These are phyloP conservation scores for Plecotus auritus DNA, from an alignment of 2,113 vertebrate species.

Conservation along the genomic window DNA sequence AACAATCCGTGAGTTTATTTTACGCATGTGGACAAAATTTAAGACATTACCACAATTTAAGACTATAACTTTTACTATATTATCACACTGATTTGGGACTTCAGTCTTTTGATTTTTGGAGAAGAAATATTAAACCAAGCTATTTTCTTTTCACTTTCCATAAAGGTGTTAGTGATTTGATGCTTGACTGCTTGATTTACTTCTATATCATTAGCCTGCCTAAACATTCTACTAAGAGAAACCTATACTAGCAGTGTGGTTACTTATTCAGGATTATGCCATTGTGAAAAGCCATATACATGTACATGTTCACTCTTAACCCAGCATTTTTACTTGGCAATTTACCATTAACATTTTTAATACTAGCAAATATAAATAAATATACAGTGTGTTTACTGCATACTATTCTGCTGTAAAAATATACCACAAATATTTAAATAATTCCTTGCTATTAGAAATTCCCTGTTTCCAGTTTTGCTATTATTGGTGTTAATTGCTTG, in stretches of 20 bases:
- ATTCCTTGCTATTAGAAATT: not conserved
- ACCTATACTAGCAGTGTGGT: not conserved
- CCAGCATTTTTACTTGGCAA: not conserved
- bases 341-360: conserved; percentile 23
- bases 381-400: not conserved
- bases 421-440: not conserved
- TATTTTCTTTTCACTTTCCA: not conserved
- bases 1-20: not conserved
- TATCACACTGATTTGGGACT: not conserved
- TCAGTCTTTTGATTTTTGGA: not conserved
- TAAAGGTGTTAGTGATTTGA: not conserved
- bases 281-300: not conserved
- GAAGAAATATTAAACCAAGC: not conserved
- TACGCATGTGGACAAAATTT: not conserved
- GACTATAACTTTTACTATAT: not conserved
- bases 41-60: not conserved
- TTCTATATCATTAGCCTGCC: not conserved
- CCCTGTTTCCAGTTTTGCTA: not conserved
- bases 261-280: not conserved
- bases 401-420: not conserved
- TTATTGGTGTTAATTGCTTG: not conserved
- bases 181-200: not conserved
- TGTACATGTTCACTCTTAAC: not conserved
- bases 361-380: not conserved
- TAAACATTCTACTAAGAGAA: not conserved